Conservation (phyloP, 37 sponge, comb jelly and placozoan genomes). For the Crambe crambe region DNA sequence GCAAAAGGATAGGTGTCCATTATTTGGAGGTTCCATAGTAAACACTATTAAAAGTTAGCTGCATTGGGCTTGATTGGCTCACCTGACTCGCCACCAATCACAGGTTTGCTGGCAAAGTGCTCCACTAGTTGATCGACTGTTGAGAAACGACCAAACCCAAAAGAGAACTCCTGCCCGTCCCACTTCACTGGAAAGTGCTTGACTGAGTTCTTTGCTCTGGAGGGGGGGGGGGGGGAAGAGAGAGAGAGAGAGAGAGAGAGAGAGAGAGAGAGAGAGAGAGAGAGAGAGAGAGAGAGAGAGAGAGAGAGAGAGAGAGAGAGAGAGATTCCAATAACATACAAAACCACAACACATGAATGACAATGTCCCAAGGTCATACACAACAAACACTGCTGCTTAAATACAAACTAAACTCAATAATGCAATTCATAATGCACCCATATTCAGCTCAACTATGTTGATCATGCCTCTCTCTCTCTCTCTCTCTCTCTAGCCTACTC, state of each 20-base stretch:
- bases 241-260: not conserved
- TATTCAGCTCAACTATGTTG: too few species aligned
- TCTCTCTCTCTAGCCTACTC: too few species aligned
- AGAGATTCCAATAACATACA: not conserved
- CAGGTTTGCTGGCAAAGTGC: slow-evolving; percentile 87
- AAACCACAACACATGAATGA: too few species aligned
- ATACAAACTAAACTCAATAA: too few species aligned
- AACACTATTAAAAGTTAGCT: too few species aligned
- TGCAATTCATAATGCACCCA: too few species aligned
- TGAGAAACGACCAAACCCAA: slow-evolving; percentile 80
- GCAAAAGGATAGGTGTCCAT: too few species aligned
- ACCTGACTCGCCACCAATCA: slow-evolving; percentile 85
- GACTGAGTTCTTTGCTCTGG: slow-evolving; percentile 67
- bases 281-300: not conserved
- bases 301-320: not conserved
- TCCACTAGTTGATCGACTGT: slow-evolving; percentile 63
- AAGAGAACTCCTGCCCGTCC: slow-evolving; percentile 75
- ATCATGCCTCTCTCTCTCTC: too few species aligned
- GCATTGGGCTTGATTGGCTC: not conserved
- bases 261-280: not conserved
- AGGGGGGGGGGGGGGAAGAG: not conserved
- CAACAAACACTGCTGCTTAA: too few species aligned
- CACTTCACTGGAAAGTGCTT: slow-evolving; percentile 83
- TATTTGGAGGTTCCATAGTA: too few species aligned
- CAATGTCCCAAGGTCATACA: too few species aligned